phyloP scores from a whole-genome alignment of 2,888 invertebrate species.

The Choreutis nemorana region DNA sequence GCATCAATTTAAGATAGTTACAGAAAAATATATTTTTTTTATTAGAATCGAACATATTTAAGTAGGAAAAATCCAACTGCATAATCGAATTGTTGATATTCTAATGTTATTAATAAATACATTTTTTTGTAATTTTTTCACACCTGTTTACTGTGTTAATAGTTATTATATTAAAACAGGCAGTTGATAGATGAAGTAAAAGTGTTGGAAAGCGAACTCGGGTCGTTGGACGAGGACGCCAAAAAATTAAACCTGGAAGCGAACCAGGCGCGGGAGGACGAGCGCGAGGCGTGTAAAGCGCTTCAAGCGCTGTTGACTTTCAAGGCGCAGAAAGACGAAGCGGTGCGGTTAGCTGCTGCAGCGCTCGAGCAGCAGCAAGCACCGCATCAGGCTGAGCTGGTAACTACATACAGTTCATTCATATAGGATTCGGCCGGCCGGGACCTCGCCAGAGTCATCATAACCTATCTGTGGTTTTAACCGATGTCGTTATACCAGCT shows the following conservation, averaged over 20 bases:
- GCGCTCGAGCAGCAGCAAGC: constrained; percentile 29
- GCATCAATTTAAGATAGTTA: too few relatives aligned
- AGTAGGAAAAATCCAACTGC: too few relatives aligned
- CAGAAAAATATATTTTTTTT: too few relatives aligned
- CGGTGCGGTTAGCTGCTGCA: constrained; percentile 27
- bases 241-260: constrained; percentile 33
- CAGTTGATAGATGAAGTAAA: constrained; percentile 34
- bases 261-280: constrained; percentile 31
- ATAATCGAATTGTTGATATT: too few relatives aligned
- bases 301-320: constrained; percentile 32
- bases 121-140: too few relatives aligned
- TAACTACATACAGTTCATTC: constrained; percentile 21
- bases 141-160: too few relatives aligned
- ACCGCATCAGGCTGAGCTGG: constrained; percentile 35
- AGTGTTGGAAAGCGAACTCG: constrained; percentile 27
- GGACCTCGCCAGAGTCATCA: too few relatives aligned
- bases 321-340: constrained; percentile 26
- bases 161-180: constrained; percentile 23
- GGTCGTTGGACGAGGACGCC: constrained; percentile 28
- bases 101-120: too few relatives aligned
- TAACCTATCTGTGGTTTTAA: too few relatives aligned
- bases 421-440: too few relatives aligned
- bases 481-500: too few relatives aligned
- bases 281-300: constrained; percentile 31
- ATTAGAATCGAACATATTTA: too few relatives aligned